Percentiles rank a stretch among this genome's conserved stretches.
phyloP scores from a whole-genome alignment of 37 sponge, comb jelly and placozoan species.

The Hexactinellida sp. region DNA sequence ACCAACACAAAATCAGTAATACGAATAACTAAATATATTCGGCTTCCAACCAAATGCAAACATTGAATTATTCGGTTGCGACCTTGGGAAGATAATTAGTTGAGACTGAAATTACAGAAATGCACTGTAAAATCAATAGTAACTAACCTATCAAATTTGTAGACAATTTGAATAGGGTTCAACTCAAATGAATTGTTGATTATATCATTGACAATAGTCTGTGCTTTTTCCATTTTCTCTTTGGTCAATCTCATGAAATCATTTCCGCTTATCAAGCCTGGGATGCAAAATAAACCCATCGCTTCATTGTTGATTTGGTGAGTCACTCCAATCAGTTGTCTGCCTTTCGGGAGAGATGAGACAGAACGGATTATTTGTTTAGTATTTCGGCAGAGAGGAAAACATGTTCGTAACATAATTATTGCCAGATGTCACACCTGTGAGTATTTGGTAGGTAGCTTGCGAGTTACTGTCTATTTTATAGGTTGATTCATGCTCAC shows the following conservation, averaged over 20 bases:
- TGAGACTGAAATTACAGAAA: too few relatives aligned
- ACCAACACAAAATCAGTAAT: too few relatives aligned
- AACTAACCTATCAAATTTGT: constrained; percentile 7
- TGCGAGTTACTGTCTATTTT: too few relatives aligned
- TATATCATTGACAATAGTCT: not conserved
- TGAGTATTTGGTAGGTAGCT: too few relatives aligned
- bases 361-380: not conserved
- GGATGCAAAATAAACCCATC: not conserved
- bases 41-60: too few relatives aligned
- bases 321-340: not conserved
- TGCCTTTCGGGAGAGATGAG: not conserved
- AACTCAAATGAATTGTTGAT: not conserved
- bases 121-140: too few relatives aligned
- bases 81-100: too few relatives aligned
- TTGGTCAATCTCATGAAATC: not conserved
- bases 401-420: not conserved
- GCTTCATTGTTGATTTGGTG: not conserved
- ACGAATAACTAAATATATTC: too few relatives aligned
- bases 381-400: not conserved
- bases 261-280: not conserved
- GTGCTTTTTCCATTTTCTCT: not conserved
- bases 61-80: too few relatives aligned
- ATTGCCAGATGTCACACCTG: too few relatives aligned
- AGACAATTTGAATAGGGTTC: not conserved
- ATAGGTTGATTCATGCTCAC: too few relatives aligned